These are phyloP conservation scores for Dexiosoma caninum DNA, from an alignment of 2,888 invertebrate species.

Conservation along the genomic window DNA sequence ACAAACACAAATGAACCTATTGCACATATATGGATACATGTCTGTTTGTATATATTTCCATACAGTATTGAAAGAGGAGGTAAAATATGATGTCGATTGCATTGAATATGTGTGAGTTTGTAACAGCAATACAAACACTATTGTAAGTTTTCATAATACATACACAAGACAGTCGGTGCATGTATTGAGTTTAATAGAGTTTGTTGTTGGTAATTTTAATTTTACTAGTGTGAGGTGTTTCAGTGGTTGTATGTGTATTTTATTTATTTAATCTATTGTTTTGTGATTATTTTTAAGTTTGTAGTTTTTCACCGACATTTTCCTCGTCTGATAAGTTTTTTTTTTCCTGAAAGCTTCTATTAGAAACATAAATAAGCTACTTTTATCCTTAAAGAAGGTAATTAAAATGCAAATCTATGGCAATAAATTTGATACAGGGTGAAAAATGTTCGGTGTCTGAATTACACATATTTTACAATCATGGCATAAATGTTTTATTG, in stretches of 20 bases:
- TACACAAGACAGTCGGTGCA: slow-evolving; percentile 1
- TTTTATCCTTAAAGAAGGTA: neutral
- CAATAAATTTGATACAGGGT: neutral
- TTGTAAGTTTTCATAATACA: neutral
- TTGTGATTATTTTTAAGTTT: slow-evolving; percentile 36
- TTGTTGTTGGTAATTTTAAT: slow-evolving; percentile 30
- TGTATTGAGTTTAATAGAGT: slow-evolving; percentile 20
- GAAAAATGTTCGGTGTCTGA: neutral
- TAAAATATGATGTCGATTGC: slow-evolving; percentile 46
- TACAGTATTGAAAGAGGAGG: slow-evolving; percentile 47
- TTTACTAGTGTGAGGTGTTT: slow-evolving; percentile 18
- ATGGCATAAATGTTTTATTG: neutral
- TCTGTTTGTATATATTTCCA: slow-evolving; percentile 18
- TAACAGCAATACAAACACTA: slow-evolving; percentile 26
- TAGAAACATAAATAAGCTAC: neutral
- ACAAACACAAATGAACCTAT: slow-evolving; percentile 7
- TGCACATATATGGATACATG: slow-evolving; percentile 2
- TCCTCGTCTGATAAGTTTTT: neutral
- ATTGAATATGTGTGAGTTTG: slow-evolving; percentile 40
- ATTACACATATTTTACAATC: neutral
- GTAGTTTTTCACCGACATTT: neutral
- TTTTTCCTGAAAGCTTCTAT: neutral
- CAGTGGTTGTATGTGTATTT: slow-evolving; percentile 36
- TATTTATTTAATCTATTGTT: slow-evolving; percentile 47
- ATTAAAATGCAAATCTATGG: neutral